A percentile compares a stretch with the other conserved stretches of the same genome.
Evolutionary conservation across 1,140 invertebrate genomes (phyloP).

Genomic region (Caerostris darwini): DNA sequence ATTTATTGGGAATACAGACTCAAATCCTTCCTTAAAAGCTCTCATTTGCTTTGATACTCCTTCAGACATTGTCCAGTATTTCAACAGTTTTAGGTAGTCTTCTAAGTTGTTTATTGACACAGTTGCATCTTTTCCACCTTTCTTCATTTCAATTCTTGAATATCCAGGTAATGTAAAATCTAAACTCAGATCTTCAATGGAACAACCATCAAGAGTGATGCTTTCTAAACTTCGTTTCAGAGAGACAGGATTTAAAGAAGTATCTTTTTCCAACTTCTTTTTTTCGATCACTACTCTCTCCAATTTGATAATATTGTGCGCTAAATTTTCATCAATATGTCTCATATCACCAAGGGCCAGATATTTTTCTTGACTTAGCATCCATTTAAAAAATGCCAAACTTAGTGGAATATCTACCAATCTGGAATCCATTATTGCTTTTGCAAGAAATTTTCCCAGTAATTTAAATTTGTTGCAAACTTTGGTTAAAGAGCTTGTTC

Average conservation of each 20-base stretch:
- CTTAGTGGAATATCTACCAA: conserved; percentile 99
- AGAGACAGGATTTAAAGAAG: background rate
- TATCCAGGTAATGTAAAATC: conserved; percentile 97
- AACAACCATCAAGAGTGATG: conserved; percentile 93
- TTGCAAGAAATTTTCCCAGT: conserved; percentile 99
- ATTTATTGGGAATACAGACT: conserved; percentile 91
- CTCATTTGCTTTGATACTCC: conserved; percentile 97
- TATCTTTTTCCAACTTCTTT: conserved; percentile 71
- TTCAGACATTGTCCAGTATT: conserved; percentile 94
- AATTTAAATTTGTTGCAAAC: conserved; percentile 97
- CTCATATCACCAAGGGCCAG: conserved; percentile 91
- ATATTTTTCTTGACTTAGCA: conserved; percentile 93
- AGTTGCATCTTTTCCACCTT: conserved; percentile 92
- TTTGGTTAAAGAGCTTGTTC: conserved; percentile 93
- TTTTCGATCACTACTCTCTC: conserved; percentile 87
- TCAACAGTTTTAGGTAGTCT: conserved; percentile 90
- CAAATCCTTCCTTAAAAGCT: conserved; percentile 97
- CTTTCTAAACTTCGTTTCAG: conserved; percentile 84
- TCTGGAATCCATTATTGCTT: conserved; percentile 99
- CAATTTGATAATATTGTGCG: conserved; percentile 91
- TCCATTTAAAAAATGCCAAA: conserved; percentile 97
- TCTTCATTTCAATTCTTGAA: conserved; percentile 92
- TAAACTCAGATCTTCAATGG: conserved; percentile 93
- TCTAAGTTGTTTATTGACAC: conserved; percentile 96
- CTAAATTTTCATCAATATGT: conserved; percentile 92